A percentile compares a stretch with the other conserved stretches of the same genome.
These are phyloP conservation scores for Anolis apletophallus DNA, from an alignment of 2,797 vertebrate genomes.

Conservation along the genomic window DNA sequence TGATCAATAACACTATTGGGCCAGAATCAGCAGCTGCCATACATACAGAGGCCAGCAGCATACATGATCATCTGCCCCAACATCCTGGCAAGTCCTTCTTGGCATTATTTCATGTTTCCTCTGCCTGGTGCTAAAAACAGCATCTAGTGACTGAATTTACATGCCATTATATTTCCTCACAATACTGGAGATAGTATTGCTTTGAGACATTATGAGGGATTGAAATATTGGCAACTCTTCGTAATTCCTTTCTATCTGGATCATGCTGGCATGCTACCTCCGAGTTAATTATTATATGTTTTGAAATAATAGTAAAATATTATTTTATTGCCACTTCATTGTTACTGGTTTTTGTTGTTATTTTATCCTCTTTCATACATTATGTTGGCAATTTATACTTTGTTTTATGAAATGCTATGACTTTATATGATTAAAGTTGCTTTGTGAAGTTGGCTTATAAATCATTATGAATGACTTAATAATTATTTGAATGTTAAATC, in stretches of 20 bases:
- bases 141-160: background rate
- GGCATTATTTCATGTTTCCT: background rate
- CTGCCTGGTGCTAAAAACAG: background rate
- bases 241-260: background rate
- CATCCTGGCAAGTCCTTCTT: background rate
- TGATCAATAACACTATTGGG: background rate
- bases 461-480: background rate
- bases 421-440: background rate
- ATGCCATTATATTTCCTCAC: background rate
- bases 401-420: slow-evolving; percentile 5
- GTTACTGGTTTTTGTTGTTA: background rate
- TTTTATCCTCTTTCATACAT: background rate
- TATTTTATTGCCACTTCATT: background rate
- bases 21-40: background rate
- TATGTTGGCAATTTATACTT: background rate
- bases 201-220: background rate
- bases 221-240: background rate
- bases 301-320: background rate
- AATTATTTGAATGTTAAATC: background rate
- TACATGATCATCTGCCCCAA: background rate
- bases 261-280: no score
- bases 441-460: background rate
- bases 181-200: background rate
- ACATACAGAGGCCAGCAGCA: no score
- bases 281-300: background rate